Conservation (phyloP, 2,888 invertebrate genomes). For the Xylota segnis region DNA sequence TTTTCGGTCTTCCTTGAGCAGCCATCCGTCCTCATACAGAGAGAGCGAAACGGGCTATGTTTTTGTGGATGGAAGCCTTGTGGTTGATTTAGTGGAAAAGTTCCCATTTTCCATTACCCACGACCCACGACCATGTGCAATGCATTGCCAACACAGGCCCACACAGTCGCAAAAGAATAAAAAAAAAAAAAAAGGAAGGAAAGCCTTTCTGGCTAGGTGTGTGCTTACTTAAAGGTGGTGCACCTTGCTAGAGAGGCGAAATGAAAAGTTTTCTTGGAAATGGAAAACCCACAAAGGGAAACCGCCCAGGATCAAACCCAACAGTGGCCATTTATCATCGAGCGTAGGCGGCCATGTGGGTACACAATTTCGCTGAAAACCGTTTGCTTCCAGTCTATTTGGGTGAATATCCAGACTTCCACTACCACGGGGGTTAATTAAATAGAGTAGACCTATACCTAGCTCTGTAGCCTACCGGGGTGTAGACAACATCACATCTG, state of each 20-base stretch:
- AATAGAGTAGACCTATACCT: constrained; percentile 14
- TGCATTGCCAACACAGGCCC: constrained; percentile 6
- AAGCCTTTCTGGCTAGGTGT: constrained; percentile 54
- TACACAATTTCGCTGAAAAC: constrained; percentile 21
- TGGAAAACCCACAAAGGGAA: constrained; percentile 42
- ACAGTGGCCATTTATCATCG: constrained; percentile 49
- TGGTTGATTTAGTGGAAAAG: constrained; percentile 74
- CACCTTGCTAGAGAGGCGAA: background rate
- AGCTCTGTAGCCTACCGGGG: background rate
- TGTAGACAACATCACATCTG: background rate
- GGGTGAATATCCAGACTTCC: background rate
- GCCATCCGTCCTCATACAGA: too few species aligned
- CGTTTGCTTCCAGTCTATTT: constrained; percentile 18
- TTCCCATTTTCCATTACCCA: constrained; percentile 48
- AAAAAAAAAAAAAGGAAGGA: too few species aligned
- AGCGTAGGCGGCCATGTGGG: constrained; percentile 9
- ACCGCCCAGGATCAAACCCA: constrained; percentile 2
- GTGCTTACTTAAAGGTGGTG: constrained; percentile 39
- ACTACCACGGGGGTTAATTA: constrained; percentile 12
- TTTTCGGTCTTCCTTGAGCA: constrained; percentile 13
- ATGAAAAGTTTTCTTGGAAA: constrained; percentile 57
- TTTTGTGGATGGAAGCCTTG: constrained; percentile 45
- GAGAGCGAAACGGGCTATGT: background rate
- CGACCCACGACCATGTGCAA: constrained; percentile 39
- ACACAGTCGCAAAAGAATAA: constrained; percentile 12